Base-by-base conservation (phyloP, 2,888 invertebrate genomes). In the Morinoia aosen region DNA sequence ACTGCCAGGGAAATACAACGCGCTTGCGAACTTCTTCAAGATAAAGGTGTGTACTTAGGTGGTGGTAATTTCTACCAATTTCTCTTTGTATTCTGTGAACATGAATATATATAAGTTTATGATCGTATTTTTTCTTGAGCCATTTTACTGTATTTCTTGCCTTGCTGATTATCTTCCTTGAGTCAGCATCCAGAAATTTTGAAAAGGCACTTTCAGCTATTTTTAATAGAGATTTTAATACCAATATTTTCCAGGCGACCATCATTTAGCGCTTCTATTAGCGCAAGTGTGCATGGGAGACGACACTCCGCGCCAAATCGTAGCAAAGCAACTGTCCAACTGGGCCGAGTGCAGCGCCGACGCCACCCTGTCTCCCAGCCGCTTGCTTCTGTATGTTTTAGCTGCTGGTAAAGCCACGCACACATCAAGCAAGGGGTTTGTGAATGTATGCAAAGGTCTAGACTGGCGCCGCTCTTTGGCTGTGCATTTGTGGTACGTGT, bases 391-490 rank as follows among this genome's bases (percentile, higher is more conserved):
- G 39, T 98, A 98, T 96, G 98, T 98, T 97, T 97, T 99, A 76
- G 97, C 98, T 0, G 98, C 98, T 7, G 98, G 98, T 7, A 97
- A 97, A 96, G 98, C 98, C 39, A 97, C 98, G 16, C 97, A 97
- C 97, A 97, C 97, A 10, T 97, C 97, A 16, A 97, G 97, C 95
- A 97, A 98, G 96, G 97, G 97, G 0, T 97, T 98, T 0, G 97
- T 98, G 11, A 98, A 98, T 97, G 98, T 98, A 5, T 98, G 98
- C 96, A 98, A 98, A 96, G 97, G 98, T 57, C 97, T 98, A n/a
- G 98, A 98, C 97, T 99, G 99, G 99, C 98, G 98, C 96, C 97
- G 98, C 97, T 98, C 98, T 0, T 97, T 99, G 61, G 98, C 98
- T 58, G 97, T 98, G 95, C 98, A 98, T 97, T 97, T 98, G 33